Conservation (phyloP, 2,797 vertebrate species). For the Platyrinchus mystaceus region DNA sequence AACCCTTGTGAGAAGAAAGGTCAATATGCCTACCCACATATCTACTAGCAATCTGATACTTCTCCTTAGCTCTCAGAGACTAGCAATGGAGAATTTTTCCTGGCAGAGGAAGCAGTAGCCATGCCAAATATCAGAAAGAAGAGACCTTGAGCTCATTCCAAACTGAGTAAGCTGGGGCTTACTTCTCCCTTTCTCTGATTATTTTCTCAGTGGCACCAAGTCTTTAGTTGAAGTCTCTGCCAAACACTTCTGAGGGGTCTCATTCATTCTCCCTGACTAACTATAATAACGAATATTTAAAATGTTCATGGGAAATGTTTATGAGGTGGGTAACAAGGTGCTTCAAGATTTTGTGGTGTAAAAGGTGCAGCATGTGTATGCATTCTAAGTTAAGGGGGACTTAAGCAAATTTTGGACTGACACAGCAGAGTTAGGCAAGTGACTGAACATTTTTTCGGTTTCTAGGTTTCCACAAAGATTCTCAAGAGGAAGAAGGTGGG, state of each 20-base stretch:
- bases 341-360: background rate
- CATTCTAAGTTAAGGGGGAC: background rate
- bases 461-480: background rate
- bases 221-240: background rate
- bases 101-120: background rate
- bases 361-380: background rate
- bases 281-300: background rate
- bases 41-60: background rate
- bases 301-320: background rate
- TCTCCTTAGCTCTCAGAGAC: accelerated
- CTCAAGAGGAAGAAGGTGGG: background rate
- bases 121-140: background rate
- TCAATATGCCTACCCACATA: accelerated
- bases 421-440: background rate
- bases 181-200: background rate
- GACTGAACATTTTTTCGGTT: background rate
- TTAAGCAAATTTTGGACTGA: background rate
- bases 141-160: background rate
- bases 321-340: background rate
- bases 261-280: background rate
- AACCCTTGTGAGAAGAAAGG: background rate
- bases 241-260: background rate
- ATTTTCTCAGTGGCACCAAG: background rate
- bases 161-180: background rate
- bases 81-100: background rate